A percentile compares a stretch with the other conserved stretches of the same genome.
Evolutionary conservation across 2,888 invertebrate genomes (phyloP).

Genomic region (Callinectes sapidus): DNA sequence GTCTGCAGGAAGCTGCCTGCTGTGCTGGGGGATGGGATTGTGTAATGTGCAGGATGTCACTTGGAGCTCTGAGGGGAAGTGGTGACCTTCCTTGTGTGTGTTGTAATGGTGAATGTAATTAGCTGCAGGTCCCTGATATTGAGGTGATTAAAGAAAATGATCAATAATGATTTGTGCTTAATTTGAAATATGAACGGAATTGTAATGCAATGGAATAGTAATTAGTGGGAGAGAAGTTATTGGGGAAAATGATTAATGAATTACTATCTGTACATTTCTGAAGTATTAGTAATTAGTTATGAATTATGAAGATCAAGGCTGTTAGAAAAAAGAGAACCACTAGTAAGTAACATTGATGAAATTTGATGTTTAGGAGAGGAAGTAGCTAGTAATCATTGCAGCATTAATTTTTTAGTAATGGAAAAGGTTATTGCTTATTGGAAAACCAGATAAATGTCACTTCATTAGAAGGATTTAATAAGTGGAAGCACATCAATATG

Average conservation of each 20-base stretch:
- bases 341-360: no score
- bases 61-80: not conserved
- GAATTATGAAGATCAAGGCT: no score
- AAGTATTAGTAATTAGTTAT: not conserved
- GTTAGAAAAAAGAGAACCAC: no score
- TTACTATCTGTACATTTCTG: not conserved
- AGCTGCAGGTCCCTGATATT: not conserved
- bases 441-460: no score
- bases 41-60: conserved; percentile 51
- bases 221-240: not conserved
- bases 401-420: no score
- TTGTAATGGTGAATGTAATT: not conserved
- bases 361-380: no score
- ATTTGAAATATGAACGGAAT: not conserved
- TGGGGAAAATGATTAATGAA: not conserved
- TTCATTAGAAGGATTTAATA: no score
- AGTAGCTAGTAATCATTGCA: no score
- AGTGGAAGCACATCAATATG: no score
- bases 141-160: not conserved
- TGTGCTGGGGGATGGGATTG: conserved; percentile 43
- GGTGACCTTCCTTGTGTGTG: not conserved
- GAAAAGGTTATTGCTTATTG: no score
- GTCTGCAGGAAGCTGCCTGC: conserved; percentile 48
- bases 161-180: not conserved
- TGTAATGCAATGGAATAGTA: not conserved